Percentiles rank a stretch among this genome's conserved stretches.
phyloP scores from a whole-genome alignment of 2,888 invertebrate species.

The Timema podura region DNA sequence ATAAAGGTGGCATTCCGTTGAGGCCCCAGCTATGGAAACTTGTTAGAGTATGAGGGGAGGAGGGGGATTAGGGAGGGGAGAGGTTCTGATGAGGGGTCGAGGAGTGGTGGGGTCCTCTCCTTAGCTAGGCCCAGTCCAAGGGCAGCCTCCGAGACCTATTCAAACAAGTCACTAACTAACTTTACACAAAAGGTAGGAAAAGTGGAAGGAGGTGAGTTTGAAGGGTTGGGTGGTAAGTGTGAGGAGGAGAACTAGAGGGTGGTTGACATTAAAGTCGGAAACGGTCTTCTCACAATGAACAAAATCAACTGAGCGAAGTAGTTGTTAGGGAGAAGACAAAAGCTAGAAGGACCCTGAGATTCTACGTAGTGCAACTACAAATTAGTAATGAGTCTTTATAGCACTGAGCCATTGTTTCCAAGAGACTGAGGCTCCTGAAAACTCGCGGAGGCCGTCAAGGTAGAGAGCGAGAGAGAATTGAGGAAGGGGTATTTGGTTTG shows the following conservation, averaged over 20 bases:
- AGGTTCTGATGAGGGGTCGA: too few relatives aligned
- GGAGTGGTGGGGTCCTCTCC: neutral
- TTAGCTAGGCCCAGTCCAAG: neutral
- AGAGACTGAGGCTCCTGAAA: neutral
- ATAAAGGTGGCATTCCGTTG: neutral
- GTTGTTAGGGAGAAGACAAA: neutral
- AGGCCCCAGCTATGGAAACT: too few relatives aligned
- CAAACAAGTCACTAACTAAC: slow-evolving; percentile 28
- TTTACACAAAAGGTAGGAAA: slow-evolving; percentile 25
- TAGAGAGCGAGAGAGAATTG: too few relatives aligned
- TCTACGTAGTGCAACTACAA: neutral
- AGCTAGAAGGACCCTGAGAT: too few relatives aligned
- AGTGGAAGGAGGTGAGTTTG: neutral
- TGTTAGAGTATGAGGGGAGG: too few relatives aligned
- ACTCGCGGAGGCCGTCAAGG: too few relatives aligned
- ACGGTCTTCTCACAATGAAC: slow-evolving; percentile 4
- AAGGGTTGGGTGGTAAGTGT: neutral
- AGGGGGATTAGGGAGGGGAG: too few relatives aligned
- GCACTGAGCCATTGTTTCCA: slow-evolving; percentile 1
- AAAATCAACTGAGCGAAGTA: slow-evolving; percentile 10
- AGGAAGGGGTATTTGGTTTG: too few relatives aligned
- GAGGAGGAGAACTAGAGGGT: neutral
- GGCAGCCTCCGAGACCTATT: slow-evolving; percentile 15
- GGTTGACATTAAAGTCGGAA: too few relatives aligned
- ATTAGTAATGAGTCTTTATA: slow-evolving; percentile 15